Conservation (phyloP, 2,888 invertebrate genomes). For the Geotrupes spiniger region DNA sequence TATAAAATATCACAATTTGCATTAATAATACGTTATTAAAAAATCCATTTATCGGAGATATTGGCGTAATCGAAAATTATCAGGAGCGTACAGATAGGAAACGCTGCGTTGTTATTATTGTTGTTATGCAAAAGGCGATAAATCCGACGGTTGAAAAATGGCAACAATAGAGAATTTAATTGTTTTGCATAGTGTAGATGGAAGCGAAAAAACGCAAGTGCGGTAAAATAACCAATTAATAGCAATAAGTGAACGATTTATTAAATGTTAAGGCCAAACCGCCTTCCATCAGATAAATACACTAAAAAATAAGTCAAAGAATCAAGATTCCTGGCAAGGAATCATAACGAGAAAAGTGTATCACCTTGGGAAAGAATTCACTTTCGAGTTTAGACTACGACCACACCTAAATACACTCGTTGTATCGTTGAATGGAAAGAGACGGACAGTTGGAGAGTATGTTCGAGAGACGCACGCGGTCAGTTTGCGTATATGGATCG, state of each 20-base stretch:
- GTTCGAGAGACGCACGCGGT: not conserved
- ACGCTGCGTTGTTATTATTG: not conserved
- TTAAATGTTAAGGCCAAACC: conserved; percentile 42
- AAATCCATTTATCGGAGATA: no score
- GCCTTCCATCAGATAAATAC: conserved; percentile 35
- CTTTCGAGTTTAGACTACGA: conserved; percentile 13
- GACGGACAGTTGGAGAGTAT: conserved; percentile 9
- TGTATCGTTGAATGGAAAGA: conserved; percentile 6
- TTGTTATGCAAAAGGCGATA: conserved; percentile 2
- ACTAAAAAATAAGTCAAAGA: conserved; percentile 32
- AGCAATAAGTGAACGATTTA: conserved; percentile 33
- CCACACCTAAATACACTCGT: conserved; percentile 10
- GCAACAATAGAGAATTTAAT: conserved; percentile 1
- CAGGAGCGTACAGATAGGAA: no score
- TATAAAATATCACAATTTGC: no score
- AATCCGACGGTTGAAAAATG: conserved; percentile 2
- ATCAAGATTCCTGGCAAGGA: conserved; percentile 36
- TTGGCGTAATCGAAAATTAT: no score
- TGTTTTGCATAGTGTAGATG: conserved; percentile 1
- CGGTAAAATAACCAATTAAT: conserved; percentile 15
- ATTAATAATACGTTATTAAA: no score
- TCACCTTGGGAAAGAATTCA: conserved; percentile 36
- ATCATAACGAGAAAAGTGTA: conserved; percentile 41
- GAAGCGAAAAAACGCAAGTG: not conserved
- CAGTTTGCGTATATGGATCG: no score